phyloP scores from a whole-genome alignment of 2,113 vertebrate genomes.

The Chrysochloris asiatica region DNA sequence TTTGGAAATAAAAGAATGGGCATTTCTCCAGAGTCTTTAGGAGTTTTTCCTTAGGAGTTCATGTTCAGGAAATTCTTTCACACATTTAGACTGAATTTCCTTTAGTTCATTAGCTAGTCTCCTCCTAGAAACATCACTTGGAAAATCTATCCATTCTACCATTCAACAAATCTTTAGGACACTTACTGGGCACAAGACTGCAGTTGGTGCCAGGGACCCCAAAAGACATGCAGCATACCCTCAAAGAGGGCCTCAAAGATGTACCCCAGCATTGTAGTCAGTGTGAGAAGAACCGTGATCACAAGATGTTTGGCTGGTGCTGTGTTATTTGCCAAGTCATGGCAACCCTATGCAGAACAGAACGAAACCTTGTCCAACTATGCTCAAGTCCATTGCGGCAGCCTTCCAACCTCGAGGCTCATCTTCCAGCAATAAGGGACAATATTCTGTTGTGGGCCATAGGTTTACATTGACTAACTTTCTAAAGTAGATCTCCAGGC shows the following conservation, averaged over 20 bases:
- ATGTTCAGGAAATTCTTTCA: background rate
- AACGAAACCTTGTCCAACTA: background rate
- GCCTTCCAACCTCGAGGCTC: background rate
- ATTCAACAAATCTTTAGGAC: too few relatives aligned
- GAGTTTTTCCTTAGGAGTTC: background rate
- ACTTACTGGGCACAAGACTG: background rate
- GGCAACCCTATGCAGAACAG: background rate
- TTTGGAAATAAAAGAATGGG: background rate
- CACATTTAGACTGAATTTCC: background rate
- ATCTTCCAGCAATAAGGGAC: background rate
- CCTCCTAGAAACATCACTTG: conserved; percentile 8
- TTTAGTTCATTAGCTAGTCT: conserved; percentile 10
- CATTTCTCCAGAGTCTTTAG: background rate
- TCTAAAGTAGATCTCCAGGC: background rate
- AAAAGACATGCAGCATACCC: background rate
- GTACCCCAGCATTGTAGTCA: rapidly evolving
- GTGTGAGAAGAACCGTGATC: background rate
- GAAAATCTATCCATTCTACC: background rate
- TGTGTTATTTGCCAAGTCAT: background rate
- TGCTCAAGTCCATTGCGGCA: background rate
- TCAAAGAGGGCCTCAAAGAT: background rate
- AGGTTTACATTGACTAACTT: background rate
- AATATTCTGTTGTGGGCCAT: background rate
- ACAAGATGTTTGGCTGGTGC: background rate
- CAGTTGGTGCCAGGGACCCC: background rate